Evolutionary conservation across 2,113 vertebrate species (phyloP).

Genomic region (Chaetodon auriga): DNA sequence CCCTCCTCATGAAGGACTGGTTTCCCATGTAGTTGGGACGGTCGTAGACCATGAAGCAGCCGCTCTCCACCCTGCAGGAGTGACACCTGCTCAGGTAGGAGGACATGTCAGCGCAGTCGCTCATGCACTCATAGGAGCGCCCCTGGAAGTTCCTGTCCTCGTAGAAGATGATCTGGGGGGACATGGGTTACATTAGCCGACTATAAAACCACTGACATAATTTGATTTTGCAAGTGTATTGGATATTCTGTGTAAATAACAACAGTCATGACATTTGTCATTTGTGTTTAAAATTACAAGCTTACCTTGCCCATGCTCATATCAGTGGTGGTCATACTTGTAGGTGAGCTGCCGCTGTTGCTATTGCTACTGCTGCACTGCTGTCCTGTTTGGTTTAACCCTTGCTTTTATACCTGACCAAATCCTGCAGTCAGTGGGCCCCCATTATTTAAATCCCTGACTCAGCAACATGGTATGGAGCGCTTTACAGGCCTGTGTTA

Average conservation of each 20-base stretch:
- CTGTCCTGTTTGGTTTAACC: constrained; percentile 66
- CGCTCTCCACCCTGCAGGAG: constrained; percentile 76
- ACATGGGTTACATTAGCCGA: background rate
- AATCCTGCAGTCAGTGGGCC: constrained; percentile 59
- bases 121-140: constrained; percentile 80
- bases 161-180: constrained; percentile 78
- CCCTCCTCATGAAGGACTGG: constrained; percentile 81
- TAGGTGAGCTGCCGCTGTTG: constrained; percentile 70
- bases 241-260: background rate
- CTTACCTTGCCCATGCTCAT: constrained; percentile 83
- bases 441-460: constrained; percentile 81
- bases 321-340: constrained; percentile 76
- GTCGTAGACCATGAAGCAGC: constrained; percentile 83
- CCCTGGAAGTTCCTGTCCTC: constrained; percentile 85
- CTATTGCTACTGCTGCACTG: constrained; percentile 70
- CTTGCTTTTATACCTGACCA: constrained; percentile 76
- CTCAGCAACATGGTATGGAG: constrained; percentile 76
- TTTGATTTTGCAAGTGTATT: background rate
- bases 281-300: background rate
- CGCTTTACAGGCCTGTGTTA: constrained; percentile 21
- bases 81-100: constrained; percentile 78
- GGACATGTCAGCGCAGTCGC: constrained; percentile 79
- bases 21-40: constrained; percentile 79
- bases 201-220: background rate
- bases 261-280: background rate